These are phyloP conservation scores for Agrypnus murinus DNA, from an alignment of 2,888 invertebrate genomes.

Conservation along the genomic window DNA sequence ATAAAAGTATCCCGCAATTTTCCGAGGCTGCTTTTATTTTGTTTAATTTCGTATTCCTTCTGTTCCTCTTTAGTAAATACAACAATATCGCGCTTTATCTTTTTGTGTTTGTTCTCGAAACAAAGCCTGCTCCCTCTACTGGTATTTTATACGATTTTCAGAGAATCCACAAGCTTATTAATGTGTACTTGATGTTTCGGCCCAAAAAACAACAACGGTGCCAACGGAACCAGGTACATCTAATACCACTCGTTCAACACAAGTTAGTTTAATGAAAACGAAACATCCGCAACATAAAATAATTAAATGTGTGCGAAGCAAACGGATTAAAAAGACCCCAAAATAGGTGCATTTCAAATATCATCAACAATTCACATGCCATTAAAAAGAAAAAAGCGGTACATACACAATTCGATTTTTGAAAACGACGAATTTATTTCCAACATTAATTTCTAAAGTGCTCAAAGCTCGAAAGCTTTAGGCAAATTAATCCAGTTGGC, in stretches of 20 bases:
- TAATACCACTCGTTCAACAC: conserved; percentile 27
- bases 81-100: conserved; percentile 39
- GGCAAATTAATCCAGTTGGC: conserved; percentile 23
- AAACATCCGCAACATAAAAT: conserved; percentile 39
- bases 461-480: background rate
- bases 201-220: conserved; percentile 30
- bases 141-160: conserved; percentile 39
- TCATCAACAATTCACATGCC: conserved; percentile 28
- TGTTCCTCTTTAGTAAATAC: conserved; percentile 42
- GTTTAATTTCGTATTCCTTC: conserved; percentile 44
- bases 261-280: conserved; percentile 47
- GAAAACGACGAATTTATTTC: conserved; percentile 29
- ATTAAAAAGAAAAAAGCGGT: conserved; percentile 25
- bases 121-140: conserved; percentile 34
- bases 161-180: conserved; percentile 40
- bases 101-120: conserved; percentile 42
- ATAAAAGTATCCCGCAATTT: conserved; percentile 40
- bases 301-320: conserved; percentile 44
- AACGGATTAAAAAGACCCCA: conserved; percentile 44
- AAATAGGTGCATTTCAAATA: conserved; percentile 35
- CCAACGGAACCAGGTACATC: conserved; percentile 27
- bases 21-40: conserved; percentile 32
- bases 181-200: conserved; percentile 33
- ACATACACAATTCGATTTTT: conserved; percentile 35
- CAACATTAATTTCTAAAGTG: conserved; percentile 31